Base-by-base conservation (phyloP, 2,113 vertebrate species). In the Ophiodon elongatus region DNA sequence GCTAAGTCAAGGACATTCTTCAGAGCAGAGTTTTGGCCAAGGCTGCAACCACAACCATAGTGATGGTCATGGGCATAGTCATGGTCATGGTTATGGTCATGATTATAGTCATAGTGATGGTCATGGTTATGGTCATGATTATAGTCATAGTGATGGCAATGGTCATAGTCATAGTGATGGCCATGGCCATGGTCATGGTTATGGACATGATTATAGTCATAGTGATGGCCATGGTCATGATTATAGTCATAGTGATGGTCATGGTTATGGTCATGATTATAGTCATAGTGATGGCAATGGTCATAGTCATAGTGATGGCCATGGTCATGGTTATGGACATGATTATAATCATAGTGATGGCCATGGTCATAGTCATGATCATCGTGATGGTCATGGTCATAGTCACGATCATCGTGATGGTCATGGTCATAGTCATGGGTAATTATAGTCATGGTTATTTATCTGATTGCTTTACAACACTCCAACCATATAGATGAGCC, bases 1-100 rank as follows among this genome's bases (percentile, higher is more conserved):
- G 2, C 71, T 21, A 29, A 76, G 7, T 60, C 86, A 84, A n/a
- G 87, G 52, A 73, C 83, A 85, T 23, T 9, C 45, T 56, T 45
- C 68, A 73, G 68, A 29, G 10, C 77, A 73, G 8, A 62, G 27
- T 37, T 29, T 31, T 70, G 45, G 66, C 3, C 88, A 91, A 25
- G 83, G 45, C 73, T 85, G 72, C 65, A 75, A 66, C 50, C 86
- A 91, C 66, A 54, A 3, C 45, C 87, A 85, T 8, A 62, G 60
- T 71, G 83, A 88, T 37, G 66, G 62, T 3, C 62, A 64, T 17
- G 2, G 37, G 14, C 33, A 52, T 47, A 54, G 39, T 39, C n/a
- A 35, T 23, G 2, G 6, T 10, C 39, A 43, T 2, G 1, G 2
- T 21, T 8, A 65, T 65, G 1, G 63, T 15, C 23, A 63, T 5